phyloP scores from a whole-genome alignment of 2,113 vertebrate genomes.

The Lates calcarifer region DNA sequence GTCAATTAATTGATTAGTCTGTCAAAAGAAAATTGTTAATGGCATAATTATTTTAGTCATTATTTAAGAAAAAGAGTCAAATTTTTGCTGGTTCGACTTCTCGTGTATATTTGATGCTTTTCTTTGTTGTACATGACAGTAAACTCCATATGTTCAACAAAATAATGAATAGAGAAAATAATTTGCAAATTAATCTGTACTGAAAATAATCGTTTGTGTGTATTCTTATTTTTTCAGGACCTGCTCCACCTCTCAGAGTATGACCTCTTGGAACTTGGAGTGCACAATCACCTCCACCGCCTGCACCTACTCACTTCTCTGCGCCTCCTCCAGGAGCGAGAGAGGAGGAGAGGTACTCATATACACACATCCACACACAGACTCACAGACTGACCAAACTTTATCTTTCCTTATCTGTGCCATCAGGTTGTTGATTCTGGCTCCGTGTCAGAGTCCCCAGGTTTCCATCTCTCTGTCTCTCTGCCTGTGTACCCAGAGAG shows the following conservation, averaged over 20 bases:
- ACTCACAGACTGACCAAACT: constrained; percentile 42
- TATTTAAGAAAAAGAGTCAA: no score
- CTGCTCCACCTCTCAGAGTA: constrained; percentile 83
- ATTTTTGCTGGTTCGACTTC: neutral
- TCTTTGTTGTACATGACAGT: neutral
- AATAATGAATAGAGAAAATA: no score
- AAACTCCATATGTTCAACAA: neutral
- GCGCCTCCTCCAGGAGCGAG: constrained; percentile 82
- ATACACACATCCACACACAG: constrained; percentile 33
- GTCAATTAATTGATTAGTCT: no score
- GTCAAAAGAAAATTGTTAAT: no score
- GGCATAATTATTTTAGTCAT: no score
- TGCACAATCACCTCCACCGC: constrained; percentile 83
- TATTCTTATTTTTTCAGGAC: constrained; percentile 78
- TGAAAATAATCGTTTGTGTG: neutral
- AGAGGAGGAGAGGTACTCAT: constrained; percentile 80
- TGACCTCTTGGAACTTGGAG: constrained; percentile 83
- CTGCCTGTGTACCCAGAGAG: constrained; percentile 1
- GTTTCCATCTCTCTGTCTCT: constrained; percentile 17
- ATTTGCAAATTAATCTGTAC: neutral
- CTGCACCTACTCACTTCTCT: constrained; percentile 85
- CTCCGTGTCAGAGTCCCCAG: constrained; percentile 13
- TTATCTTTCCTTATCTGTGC: constrained; percentile 34
- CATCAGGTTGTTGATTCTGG: constrained; percentile 47
- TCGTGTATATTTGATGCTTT: neutral